These are phyloP conservation scores for Hemibagrus guttatus DNA, from an alignment of 2,797 vertebrate genomes.

Conservation along the genomic window DNA sequence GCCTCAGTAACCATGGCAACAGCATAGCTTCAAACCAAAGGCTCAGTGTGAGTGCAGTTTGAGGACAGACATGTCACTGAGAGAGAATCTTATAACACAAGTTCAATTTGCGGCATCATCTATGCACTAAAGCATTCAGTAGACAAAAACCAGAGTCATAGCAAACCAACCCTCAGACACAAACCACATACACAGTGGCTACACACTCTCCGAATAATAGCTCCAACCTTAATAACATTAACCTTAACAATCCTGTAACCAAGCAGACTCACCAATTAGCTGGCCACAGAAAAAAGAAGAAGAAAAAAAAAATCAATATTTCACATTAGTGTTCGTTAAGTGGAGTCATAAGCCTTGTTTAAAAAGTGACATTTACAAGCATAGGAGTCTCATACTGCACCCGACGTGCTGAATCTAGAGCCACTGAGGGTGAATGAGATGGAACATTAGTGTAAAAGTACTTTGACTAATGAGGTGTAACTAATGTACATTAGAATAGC, in stretches of 20 bases:
- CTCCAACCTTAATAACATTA: slow-evolving; percentile 18
- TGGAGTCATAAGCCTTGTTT: slow-evolving; percentile 19
- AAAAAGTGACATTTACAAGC: slow-evolving; percentile 35
- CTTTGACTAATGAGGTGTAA: slow-evolving; percentile 66
- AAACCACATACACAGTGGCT: not conserved
- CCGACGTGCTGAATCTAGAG: slow-evolving; percentile 16
- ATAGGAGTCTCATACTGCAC: not conserved
- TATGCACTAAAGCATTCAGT: not conserved
- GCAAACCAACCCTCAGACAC: not conserved
- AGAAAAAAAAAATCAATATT: slow-evolving; percentile 27
- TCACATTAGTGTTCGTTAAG: slow-evolving; percentile 39
- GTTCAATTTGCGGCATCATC: slow-evolving; percentile 13
- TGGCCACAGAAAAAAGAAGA: not conserved
- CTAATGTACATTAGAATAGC: slow-evolving; percentile 50
- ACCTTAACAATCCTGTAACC: slow-evolving; percentile 32
- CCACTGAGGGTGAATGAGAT: not conserved
- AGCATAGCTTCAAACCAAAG: slow-evolving; percentile 49
- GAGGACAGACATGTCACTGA: slow-evolving; percentile 7
- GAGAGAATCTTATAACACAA: slow-evolving; percentile 20
- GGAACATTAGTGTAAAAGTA: slow-evolving; percentile 55
- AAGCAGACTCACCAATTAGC: slow-evolving; percentile 29
- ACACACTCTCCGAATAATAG: not conserved
- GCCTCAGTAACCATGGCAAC: slow-evolving; percentile 59
- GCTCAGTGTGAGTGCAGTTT: slow-evolving; percentile 49
- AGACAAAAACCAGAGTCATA: not conserved